Conservation (phyloP, 2,797 vertebrate species). For the Lacerta agilis region DNA sequence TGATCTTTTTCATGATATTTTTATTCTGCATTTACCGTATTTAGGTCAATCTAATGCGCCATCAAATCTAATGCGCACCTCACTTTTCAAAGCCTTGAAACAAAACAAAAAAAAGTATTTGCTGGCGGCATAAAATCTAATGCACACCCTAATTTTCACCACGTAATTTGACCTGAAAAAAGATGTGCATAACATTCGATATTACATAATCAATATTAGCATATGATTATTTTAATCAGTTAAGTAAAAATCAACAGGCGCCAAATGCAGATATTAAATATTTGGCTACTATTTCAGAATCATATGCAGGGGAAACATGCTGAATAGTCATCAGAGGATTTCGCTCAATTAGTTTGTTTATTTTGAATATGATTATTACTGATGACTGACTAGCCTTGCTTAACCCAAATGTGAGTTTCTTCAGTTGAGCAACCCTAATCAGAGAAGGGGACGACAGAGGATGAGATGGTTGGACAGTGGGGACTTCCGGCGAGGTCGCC, state of each 20-base stretch:
- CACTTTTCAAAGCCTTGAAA: too few relatives aligned
- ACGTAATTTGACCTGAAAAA: too few relatives aligned
- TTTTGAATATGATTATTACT: background rate
- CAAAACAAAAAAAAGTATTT: too few relatives aligned
- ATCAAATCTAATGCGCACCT: too few relatives aligned
- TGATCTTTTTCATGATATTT: background rate
- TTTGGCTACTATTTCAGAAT: background rate
- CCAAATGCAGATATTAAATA: background rate
- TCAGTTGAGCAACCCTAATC: background rate
- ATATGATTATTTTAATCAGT: background rate
- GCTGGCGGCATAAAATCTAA: too few relatives aligned
- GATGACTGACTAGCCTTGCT: background rate
- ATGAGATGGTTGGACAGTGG: too few relatives aligned
- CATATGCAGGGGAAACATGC: background rate
- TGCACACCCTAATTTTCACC: too few relatives aligned
- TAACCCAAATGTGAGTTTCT: background rate
- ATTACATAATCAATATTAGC: too few relatives aligned
- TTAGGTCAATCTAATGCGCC: too few relatives aligned
- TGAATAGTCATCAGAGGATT: background rate
- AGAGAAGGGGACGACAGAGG: too few relatives aligned
- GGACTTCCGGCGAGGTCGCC: too few relatives aligned
- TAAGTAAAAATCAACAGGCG: background rate
- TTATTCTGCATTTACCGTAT: background rate
- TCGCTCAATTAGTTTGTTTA: background rate
- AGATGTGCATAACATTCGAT: too few relatives aligned